Conservation (phyloP, 2,888 invertebrate genomes). For the Caenorhabditis sulstoni region DNA sequence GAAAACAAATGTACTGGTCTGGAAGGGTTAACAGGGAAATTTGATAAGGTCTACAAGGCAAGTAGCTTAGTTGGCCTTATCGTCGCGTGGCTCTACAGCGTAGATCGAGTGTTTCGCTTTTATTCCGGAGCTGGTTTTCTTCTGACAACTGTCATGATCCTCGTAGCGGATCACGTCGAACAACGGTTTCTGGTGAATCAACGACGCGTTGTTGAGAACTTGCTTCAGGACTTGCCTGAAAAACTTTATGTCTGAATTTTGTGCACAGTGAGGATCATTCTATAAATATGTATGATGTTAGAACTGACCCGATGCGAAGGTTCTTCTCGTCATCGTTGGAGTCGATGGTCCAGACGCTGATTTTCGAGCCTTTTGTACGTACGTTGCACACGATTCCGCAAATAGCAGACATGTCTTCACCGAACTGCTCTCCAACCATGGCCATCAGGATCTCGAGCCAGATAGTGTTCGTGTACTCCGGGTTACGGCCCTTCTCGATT, state of each 20-base stretch:
- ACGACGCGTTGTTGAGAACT: slow-evolving; percentile 30
- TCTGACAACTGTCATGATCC: slow-evolving; percentile 68
- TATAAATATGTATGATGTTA: not conserved
- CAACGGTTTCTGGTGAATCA: slow-evolving; percentile 46
- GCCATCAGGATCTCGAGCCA: slow-evolving; percentile 84
- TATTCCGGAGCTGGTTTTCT: slow-evolving; percentile 61
- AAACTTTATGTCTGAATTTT: too few species aligned
- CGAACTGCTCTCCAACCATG: slow-evolving; percentile 96
- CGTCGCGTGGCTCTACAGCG: slow-evolving; percentile 29
- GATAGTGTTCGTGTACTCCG: slow-evolving; percentile 72
- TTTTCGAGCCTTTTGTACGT: slow-evolving; percentile 91
- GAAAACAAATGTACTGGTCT: not conserved
- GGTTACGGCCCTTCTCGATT: slow-evolving; percentile 62
- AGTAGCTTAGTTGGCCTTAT: slow-evolving; percentile 5
- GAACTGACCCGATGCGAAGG: slow-evolving; percentile 72
- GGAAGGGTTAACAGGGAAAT: not conserved
- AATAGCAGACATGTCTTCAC: slow-evolving; percentile 86
- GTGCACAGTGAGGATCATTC: too few species aligned
- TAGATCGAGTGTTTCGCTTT: slow-evolving; percentile 49
- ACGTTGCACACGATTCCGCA: slow-evolving; percentile 88
- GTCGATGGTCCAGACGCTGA: slow-evolving; percentile 94
- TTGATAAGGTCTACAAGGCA: not conserved
- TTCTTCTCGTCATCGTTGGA: slow-evolving; percentile 85
- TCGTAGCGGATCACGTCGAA: slow-evolving; percentile 66
- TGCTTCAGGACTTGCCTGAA: slow-evolving; percentile 62